Conservation (phyloP, 1,140 invertebrate genomes). For the Lepidurus packardi region DNA sequence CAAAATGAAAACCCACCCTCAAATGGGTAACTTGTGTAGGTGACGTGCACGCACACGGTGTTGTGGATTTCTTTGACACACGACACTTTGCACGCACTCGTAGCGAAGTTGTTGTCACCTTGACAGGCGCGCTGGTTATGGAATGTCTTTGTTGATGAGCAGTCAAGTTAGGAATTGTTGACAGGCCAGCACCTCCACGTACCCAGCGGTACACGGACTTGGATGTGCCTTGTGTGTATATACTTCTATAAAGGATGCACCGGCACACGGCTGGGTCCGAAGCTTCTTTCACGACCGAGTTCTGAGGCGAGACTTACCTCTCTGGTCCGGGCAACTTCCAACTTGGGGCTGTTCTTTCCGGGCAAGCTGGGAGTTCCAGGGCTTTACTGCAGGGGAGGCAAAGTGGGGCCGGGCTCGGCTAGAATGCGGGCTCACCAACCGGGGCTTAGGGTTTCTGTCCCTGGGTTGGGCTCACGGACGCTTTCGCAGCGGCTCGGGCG, state of each 20-base stretch:
- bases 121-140: slow-evolving; percentile 1
- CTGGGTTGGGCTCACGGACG: background rate
- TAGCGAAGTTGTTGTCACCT: slow-evolving; percentile 1
- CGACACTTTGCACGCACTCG: background rate
- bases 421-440: background rate
- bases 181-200: background rate
- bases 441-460: background rate
- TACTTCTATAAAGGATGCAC: background rate
- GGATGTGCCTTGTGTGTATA: no score
- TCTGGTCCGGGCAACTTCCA: background rate
- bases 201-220: background rate
- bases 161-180: slow-evolving; percentile 22
- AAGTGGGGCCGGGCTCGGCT: background rate
- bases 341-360: slow-evolving; percentile 5
- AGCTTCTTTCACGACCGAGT: slow-evolving; percentile 21
- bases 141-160: slow-evolving; percentile 21
- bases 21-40: no score
- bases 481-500: background rate
- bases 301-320: slow-evolving; percentile 17
- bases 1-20: no score
- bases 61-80: background rate
- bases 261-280: background rate
- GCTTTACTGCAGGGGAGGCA: background rate
- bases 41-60: no score
- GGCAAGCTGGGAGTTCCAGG: background rate